Conservation (phyloP, 2,797 vertebrate genomes). For the Scolopax bukidnonensis region DNA sequence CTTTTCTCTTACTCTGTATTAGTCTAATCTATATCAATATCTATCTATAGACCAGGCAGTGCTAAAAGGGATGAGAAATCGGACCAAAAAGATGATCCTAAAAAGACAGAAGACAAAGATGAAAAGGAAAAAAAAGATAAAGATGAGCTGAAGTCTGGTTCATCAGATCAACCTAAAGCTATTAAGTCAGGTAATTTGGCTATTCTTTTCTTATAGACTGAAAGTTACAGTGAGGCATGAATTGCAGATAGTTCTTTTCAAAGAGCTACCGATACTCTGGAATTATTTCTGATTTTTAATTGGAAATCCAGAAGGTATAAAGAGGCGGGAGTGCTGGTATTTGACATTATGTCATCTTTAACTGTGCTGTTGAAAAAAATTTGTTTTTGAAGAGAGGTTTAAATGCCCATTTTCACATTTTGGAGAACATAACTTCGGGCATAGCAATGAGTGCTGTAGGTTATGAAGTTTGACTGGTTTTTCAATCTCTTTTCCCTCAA, state of each 20-base stretch:
- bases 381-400: neutral
- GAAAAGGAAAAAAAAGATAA: slow-evolving; percentile 81
- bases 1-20: neutral
- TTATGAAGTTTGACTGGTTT: neutral
- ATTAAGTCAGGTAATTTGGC: slow-evolving; percentile 75
- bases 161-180: slow-evolving; percentile 74
- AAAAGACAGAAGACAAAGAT: slow-evolving; percentile 78
- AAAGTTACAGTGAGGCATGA: neutral
- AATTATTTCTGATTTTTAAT: neutral
- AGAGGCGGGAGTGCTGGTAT: neutral
- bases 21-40: neutral
- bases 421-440: neutral
- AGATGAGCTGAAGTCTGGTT: slow-evolving; percentile 81
- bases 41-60: slow-evolving; percentile 55
- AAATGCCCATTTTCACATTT: neutral
- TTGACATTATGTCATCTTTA: neutral
- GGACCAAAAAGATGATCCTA: slow-evolving; percentile 84
- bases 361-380: neutral
- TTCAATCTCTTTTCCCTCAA: neutral
- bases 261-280: neutral
- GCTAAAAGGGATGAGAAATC: slow-evolving; percentile 80
- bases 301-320: neutral
- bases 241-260: neutral
- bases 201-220: neutral
- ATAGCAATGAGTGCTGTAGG: neutral